Evolutionary conservation across 2,113 vertebrate genomes (phyloP), one percentile per base, ranked within the genome.

Genomic region (Menura novaehollandiae): DNA sequence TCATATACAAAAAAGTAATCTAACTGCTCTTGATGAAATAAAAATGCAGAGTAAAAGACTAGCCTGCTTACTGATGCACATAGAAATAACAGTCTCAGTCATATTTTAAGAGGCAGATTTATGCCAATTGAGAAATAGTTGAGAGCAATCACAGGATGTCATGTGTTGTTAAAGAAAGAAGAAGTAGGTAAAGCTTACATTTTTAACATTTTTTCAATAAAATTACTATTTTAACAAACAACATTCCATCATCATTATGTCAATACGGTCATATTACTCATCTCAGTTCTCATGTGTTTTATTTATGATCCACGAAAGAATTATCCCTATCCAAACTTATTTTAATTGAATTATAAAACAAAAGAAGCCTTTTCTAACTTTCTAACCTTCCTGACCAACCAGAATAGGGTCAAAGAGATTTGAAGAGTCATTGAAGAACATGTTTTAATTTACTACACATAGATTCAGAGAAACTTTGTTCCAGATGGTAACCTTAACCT

Each of bases 321-420:
- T 93, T 71, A 91, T 60, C 35, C 16, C 66, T 85, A 67, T 91
- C 74, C 74, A 94, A 95, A 74, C 5, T 23, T 47, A 93, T 82
- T 95, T 95, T 93, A 97, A 96, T 90, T 94, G 39, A 88, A 93
- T 96, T 97, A 82, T 46, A 69, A 95, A 93, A 91, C 16, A 95
- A 82, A 94, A 92, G 86, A 52, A 82, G 51, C 12, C 68, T 62
- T 73, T 96, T 86, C 24, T 76, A 92, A 81, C 20, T 96, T 71
- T 95, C 94, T 90, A 97, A 93, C 68, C 86, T 95, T 95, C 79
- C 85, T 97, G 44, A 93, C 20, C 86, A 94, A 47, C 67, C 49
- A 94, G 52, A 91, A 86, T 43, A 83, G 35, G 92, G 92, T 97
- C 93, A 96, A 92, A 87, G 62, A 94, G 22, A 91, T 85, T 94